Evolutionary conservation across 2,797 vertebrate genomes (phyloP), one percentile per base, ranked within the genome.

Genomic region (Ataeniobius toweri): DNA sequence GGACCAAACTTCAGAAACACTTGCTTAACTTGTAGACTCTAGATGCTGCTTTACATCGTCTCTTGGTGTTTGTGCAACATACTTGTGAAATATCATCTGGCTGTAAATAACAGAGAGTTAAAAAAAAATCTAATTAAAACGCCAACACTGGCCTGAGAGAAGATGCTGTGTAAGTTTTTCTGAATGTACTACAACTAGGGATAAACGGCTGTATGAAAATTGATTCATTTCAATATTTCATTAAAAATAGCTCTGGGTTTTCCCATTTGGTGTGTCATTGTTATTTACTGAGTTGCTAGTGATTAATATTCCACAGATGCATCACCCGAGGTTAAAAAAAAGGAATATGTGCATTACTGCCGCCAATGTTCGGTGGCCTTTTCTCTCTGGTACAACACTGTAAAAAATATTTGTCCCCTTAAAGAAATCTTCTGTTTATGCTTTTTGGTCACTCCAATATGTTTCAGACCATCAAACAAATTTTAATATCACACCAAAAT

Each of bases 131-230:
- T 6, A 80, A 79, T 36, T n/a, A 81, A 82, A 24, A 93, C 91
- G 91, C 92, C 89, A 96, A 95, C 89, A 94, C 36, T 94, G 79
- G 88, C 74, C 22, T 79, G 69, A 83, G 83, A 80, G n/a, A 89
- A 77, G 81, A 79, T 26, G 61, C 85, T 83, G 78, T 93, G 88
- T 92, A 88, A 84, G 55, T 87, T 84, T 76, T 22, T 80, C 93
- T 89, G 91, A 94, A 94, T 97, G 96, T 96, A 94, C 94, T 93
- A 94, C 94, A 95, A 75, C 50, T 90, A 91, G 83, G 93, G 90
- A 90, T 94, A 92, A 92, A 87, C 95, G 92, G 93, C 92, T 96
- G 95, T 96, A 95, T 96, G 94, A 95, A 93, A 94, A 95, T 95
- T 94, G 95, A 89, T 96, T 92, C 88, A 88, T 82, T 78, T 75